phyloP scores from a whole-genome alignment of 2,113 vertebrate species.

The Motacilla tschutschensis region DNA sequence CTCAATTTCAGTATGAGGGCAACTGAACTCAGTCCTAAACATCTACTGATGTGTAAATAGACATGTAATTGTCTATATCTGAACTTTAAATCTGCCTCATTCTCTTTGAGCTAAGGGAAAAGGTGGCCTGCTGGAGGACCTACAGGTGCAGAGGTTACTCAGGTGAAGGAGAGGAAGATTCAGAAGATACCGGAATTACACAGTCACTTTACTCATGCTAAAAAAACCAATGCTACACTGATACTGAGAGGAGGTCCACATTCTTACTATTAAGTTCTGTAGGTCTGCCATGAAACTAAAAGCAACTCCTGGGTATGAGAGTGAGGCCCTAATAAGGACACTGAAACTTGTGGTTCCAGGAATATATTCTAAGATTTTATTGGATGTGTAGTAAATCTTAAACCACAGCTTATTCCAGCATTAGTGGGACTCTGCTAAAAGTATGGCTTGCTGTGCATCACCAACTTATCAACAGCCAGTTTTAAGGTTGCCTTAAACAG shows the following conservation, averaged over 20 bases:
- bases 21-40: background rate
- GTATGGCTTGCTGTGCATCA: background rate
- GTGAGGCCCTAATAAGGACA: background rate
- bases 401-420: background rate
- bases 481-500: background rate
- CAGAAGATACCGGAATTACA: background rate
- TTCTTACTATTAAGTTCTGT: background rate
- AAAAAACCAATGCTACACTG: background rate
- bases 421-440: background rate
- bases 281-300: background rate
- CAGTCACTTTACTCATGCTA: background rate
- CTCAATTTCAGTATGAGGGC: background rate
- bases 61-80: background rate
- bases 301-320: background rate
- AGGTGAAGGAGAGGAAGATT: background rate
- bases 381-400: background rate
- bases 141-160: background rate
- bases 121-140: background rate
- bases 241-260: background rate
- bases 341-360: rapidly evolving
- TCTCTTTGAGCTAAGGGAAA: background rate
- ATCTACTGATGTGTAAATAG: background rate
- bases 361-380: background rate
- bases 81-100: background rate
- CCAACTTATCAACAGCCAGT: background rate